Evolutionary conservation across 2,888 invertebrate genomes (phyloP).

Genomic region (Odontocolon sp.): DNA sequence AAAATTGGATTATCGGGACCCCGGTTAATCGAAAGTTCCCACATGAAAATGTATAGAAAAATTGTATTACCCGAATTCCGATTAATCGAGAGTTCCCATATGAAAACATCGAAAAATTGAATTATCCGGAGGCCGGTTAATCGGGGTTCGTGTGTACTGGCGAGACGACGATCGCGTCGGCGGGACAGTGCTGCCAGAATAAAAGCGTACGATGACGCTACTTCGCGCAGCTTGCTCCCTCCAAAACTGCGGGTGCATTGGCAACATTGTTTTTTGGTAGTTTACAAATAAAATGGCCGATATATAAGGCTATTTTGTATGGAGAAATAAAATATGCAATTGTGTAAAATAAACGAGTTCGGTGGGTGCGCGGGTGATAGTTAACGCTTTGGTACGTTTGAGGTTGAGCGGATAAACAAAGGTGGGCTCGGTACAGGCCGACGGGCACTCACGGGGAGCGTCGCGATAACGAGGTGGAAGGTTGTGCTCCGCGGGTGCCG

Average conservation of each 20-base stretch:
- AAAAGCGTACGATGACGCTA: conserved; percentile 64
- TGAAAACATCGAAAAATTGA: too few species aligned
- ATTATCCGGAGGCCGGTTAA: conserved; percentile 61
- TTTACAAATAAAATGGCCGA: conserved; percentile 81
- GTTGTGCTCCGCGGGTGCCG: conserved; percentile 43
- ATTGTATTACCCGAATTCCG: too few species aligned
- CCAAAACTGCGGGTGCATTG: conserved; percentile 77
- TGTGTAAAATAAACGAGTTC: conserved; percentile 75
- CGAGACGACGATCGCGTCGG: conserved; percentile 1
- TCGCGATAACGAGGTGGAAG: conserved; percentile 70
- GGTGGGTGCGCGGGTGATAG: conserved; percentile 68
- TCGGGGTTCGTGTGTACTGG: conserved; percentile 32
- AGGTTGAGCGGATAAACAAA: background rate
- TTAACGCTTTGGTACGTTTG: conserved; percentile 55
- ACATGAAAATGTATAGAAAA: too few species aligned
- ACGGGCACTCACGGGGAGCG: conserved; percentile 63
- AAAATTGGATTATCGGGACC: too few species aligned
- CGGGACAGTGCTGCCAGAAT: conserved; percentile 74
- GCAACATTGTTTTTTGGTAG: conserved; percentile 79
- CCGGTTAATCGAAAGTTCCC: too few species aligned
- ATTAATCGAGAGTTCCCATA: too few species aligned
- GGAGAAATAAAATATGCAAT: conserved; percentile 74
- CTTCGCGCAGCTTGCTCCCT: conserved; percentile 70
- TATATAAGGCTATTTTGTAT: conserved; percentile 79
- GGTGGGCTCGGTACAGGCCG: background rate